Evolutionary conservation across 2,797 vertebrate genomes (phyloP).

Genomic region (Molossus alvarezi): DNA sequence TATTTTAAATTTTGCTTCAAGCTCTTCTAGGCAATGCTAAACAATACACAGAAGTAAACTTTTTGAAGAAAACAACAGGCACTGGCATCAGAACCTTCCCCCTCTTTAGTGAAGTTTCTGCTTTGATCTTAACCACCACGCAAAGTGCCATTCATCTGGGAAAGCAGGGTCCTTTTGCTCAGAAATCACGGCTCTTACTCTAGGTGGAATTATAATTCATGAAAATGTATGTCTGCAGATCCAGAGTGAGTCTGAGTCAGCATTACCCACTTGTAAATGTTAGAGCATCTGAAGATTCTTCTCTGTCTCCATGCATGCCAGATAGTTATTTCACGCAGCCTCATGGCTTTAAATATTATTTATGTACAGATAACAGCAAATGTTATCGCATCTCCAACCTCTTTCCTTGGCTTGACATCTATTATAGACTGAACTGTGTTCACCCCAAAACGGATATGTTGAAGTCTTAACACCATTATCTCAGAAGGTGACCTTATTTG

Average conservation of each 20-base stretch:
- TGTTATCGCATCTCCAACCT: not conserved
- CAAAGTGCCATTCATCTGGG: not conserved
- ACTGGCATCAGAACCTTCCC: not conserved
- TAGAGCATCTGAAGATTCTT: not conserved
- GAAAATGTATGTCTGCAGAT: not conserved
- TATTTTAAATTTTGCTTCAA: not conserved
- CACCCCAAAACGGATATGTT: not conserved
- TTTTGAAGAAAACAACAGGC: constrained; percentile 12
- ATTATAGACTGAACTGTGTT: not conserved
- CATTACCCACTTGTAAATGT: not conserved
- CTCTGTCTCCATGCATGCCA: not conserved
- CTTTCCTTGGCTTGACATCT: not conserved
- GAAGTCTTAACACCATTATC: not conserved
- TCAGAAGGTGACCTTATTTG: not conserved
- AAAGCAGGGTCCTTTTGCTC: not conserved
- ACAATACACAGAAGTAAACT: constrained; percentile 13
- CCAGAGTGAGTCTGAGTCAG: not conserved
- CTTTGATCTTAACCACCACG: constrained; percentile 6
- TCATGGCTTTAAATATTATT: not conserved
- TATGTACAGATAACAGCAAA: not conserved
- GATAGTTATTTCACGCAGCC: not conserved
- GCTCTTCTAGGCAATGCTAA: not conserved
- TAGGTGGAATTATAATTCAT: not conserved
- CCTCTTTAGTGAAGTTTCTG: not conserved
- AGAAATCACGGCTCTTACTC: constrained; percentile 16